These are phyloP conservation scores for Drosophila bifasciata DNA, from an alignment of 1,140 invertebrate genomes.

Conservation along the genomic window DNA sequence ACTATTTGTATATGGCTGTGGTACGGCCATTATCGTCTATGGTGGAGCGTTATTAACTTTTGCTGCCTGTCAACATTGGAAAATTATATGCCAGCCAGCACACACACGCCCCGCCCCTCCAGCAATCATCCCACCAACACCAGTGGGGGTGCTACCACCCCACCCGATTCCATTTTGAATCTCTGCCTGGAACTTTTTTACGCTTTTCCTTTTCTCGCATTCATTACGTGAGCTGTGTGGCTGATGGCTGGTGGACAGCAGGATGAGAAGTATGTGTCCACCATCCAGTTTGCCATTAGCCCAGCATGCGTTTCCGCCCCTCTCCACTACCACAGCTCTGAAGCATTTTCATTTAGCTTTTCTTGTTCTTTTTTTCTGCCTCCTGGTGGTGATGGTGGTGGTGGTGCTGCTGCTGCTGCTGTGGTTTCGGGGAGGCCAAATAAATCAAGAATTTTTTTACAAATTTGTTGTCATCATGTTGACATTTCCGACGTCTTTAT, in stretches of 20 bases:
- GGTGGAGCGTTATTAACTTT: constrained; percentile 76
- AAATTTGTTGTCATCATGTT: constrained; percentile 82
- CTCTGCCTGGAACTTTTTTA: constrained; percentile 66
- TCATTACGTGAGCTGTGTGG: constrained; percentile 78
- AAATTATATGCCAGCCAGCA: constrained; percentile 71
- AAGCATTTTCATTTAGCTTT: constrained; percentile 64
- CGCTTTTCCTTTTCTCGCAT: constrained; percentile 62
- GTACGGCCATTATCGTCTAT: constrained; percentile 69
- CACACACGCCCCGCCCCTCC: constrained; percentile 6
- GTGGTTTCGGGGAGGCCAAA: constrained; percentile 52
- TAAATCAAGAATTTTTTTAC: constrained; percentile 82
- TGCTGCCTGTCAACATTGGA: constrained; percentile 75
- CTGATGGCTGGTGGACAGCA: constrained; percentile 41
- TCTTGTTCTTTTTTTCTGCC: constrained; percentile 40
- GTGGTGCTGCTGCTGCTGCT: constrained; percentile 26
- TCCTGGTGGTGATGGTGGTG: background rate
- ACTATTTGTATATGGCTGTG: constrained; percentile 48
- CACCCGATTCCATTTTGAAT: constrained; percentile 28
- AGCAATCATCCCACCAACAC: background rate
- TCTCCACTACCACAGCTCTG: no score
- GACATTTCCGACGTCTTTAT: constrained; percentile 82
- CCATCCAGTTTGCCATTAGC: constrained; percentile 58
- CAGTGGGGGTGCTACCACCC: no score
- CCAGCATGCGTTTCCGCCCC: constrained; percentile 46
- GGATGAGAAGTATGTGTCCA: constrained; percentile 10